These are phyloP conservation scores for Poliocrania exsul DNA, from an alignment of 2,797 vertebrate genomes.

Conservation along the genomic window DNA sequence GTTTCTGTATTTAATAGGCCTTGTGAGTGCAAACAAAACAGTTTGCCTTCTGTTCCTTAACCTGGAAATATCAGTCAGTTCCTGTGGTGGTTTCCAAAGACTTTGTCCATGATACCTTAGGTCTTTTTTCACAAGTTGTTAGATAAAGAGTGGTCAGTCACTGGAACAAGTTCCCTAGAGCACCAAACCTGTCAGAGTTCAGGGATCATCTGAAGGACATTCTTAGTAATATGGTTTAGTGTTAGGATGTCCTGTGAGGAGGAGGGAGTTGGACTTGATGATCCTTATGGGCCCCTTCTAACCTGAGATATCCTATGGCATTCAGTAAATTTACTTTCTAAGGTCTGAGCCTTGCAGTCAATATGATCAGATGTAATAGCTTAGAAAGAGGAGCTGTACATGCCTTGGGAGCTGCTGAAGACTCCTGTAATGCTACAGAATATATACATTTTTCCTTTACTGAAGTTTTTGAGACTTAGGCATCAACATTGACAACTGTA, in stretches of 20 bases:
- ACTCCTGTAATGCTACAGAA: background rate
- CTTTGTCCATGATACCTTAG: background rate
- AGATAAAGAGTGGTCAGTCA: accelerated
- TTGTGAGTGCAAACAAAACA: background rate
- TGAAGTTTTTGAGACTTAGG: background rate
- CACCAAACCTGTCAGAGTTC: background rate
- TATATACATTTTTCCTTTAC: background rate
- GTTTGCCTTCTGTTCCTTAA: background rate
- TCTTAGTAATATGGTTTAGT: background rate
- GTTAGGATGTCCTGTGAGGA: background rate
- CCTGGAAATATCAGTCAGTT: background rate
- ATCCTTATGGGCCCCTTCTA: background rate
- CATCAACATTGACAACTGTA: background rate
- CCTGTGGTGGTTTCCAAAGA: background rate
- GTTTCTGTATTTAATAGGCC: background rate
- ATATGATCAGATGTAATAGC: background rate
- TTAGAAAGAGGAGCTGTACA: background rate
- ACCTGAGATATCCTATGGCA: background rate
- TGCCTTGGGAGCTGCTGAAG: background rate
- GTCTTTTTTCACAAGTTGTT: background rate
- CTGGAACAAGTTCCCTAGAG: background rate
- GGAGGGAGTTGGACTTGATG: background rate
- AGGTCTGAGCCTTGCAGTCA: background rate
- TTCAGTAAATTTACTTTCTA: background rate
- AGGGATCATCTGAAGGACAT: background rate